Evolutionary conservation across 1,140 invertebrate genomes (phyloP).

Genomic region (Drosophila funebris): DNA sequence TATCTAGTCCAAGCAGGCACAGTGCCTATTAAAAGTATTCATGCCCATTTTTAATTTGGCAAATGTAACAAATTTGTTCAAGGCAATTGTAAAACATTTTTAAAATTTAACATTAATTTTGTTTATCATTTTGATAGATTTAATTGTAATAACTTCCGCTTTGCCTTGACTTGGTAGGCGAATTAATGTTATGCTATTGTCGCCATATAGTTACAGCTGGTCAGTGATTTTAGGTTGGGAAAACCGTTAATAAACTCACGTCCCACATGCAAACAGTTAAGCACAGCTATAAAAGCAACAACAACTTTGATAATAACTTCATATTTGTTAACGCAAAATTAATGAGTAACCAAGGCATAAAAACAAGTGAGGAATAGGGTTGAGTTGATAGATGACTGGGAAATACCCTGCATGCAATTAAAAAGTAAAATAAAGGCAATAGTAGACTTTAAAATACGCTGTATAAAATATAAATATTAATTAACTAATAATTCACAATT

Average conservation of each 20-base stretch:
- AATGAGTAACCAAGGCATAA: constrained; percentile 27
- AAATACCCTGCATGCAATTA: neutral
- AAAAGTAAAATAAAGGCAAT: neutral
- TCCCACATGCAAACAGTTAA: constrained; percentile 13
- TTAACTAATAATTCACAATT: too few species aligned
- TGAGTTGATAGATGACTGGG: neutral
- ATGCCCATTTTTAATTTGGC: neutral
- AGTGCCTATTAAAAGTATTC: neutral
- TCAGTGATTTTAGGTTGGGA: neutral
- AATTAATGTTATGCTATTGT: neutral
- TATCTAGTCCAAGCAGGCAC: neutral
- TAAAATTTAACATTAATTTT: neutral
- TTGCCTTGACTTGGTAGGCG: neutral
- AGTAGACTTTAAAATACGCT: constrained; percentile 19
- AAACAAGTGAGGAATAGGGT: neutral
- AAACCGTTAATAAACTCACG: constrained; percentile 16
- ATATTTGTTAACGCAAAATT: constrained; percentile 30
- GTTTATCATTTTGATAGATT: neutral
- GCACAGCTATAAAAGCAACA: constrained; percentile 15
- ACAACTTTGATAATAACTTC: constrained; percentile 15
- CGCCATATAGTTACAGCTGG: neutral
- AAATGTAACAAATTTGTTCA: neutral
- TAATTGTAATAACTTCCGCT: constrained; percentile 21
- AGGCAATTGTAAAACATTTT: neutral
- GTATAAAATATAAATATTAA: too few species aligned